These are phyloP conservation scores for Bothrops jararaca DNA, from an alignment of 2,113 vertebrate genomes.

Conservation along the genomic window DNA sequence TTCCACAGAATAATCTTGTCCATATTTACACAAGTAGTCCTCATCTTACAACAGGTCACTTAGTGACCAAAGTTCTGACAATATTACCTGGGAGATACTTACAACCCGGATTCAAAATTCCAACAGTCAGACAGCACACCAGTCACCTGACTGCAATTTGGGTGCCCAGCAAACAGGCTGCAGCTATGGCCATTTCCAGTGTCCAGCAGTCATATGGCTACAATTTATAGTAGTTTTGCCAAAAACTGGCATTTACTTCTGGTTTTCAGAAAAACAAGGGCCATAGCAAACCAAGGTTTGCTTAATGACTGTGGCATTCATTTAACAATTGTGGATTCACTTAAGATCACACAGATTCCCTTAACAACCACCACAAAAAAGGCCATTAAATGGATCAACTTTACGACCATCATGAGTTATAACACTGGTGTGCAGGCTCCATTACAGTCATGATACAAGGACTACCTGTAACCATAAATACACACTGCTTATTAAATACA, in stretches of 20 bases:
- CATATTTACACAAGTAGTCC: not conserved
- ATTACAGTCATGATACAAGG: not conserved
- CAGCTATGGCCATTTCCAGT: not conserved
- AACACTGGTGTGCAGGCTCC: not conserved
- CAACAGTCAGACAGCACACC: not conserved
- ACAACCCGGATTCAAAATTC: not conserved
- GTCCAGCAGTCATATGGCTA: not conserved
- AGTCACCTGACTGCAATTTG: not conserved
- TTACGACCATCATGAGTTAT: not conserved
- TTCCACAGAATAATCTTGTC: not conserved
- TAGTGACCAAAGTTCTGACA: not conserved
- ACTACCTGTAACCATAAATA: not conserved
- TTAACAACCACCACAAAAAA: not conserved
- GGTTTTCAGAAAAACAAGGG: not conserved
- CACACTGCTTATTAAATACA: not conserved
- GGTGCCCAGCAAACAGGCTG: not conserved
- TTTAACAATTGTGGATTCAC: not conserved
- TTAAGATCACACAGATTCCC: not conserved
- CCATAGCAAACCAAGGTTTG: not conserved
- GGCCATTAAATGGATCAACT: no score
- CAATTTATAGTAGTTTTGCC: not conserved
- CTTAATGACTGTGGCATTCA: not conserved
- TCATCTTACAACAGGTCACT: not conserved
- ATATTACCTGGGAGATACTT: not conserved
- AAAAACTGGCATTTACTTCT: not conserved